Evolutionary conservation across 2,797 vertebrate species (phyloP).

Genomic region (Crenuchus spilurus): DNA sequence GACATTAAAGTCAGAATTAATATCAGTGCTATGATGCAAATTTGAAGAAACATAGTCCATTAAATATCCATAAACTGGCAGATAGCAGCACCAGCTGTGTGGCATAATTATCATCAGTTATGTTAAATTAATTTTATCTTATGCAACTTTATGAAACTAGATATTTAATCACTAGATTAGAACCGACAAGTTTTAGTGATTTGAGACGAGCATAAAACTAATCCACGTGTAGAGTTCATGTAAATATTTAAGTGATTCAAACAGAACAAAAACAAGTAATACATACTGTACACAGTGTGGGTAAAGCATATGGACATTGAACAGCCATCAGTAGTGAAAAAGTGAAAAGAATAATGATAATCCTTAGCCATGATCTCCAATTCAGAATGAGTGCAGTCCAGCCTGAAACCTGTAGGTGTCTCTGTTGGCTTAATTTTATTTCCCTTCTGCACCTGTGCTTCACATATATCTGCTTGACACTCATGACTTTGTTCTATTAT

Average conservation of each 20-base stretch:
- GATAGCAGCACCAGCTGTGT: background rate
- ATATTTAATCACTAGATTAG: background rate
- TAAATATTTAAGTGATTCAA: background rate
- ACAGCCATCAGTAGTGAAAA: background rate
- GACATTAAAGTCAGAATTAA: too few relatives aligned
- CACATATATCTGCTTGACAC: background rate
- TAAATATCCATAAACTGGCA: background rate
- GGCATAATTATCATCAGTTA: background rate
- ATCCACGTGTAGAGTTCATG: background rate
- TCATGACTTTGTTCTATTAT: background rate
- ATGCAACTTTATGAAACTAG: background rate
- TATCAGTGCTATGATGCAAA: background rate
- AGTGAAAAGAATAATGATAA: conserved; percentile 32
- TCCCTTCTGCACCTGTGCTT: background rate
- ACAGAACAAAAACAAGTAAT: background rate
- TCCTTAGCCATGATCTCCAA: conserved; percentile 59
- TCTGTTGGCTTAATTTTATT: conserved; percentile 59
- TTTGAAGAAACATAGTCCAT: background rate
- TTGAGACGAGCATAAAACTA: background rate
- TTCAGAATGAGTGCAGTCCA: conserved; percentile 44
- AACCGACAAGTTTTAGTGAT: background rate
- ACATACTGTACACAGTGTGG: background rate
- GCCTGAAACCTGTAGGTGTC: conserved; percentile 32
- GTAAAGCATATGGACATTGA: background rate
- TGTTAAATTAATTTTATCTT: background rate